Conservation (phyloP, 1,140 invertebrate genomes). For the Sesamia nonagrioides region DNA sequence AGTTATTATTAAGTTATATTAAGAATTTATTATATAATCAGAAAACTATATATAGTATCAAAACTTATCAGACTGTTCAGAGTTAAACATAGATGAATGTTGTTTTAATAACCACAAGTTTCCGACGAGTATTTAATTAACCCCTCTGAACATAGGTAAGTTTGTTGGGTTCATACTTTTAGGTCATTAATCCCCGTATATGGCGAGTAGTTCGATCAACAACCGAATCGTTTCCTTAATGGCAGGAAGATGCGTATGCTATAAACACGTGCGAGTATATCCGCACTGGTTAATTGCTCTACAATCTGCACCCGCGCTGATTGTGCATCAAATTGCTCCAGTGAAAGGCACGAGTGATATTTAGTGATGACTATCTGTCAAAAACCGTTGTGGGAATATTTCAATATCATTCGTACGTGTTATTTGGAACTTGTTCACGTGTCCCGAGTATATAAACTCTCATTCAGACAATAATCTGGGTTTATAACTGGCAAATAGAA, state of each 20-base stretch:
- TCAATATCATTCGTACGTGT: constrained; percentile 16
- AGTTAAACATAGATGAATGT: constrained; percentile 9
- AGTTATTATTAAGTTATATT: too few relatives aligned
- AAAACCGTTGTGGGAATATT: constrained; percentile 11
- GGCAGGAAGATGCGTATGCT: constrained; percentile 64
- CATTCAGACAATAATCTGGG: not conserved
- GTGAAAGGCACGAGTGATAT: constrained; percentile 55
- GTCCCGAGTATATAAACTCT: not conserved
- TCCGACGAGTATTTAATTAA: constrained; percentile 1
- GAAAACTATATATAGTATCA: not conserved
- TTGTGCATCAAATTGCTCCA: constrained; percentile 51
- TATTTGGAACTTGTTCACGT: not conserved
- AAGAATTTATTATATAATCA: not conserved
- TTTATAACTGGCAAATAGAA: not conserved
- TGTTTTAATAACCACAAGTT: constrained; percentile 14
- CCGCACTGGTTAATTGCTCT: constrained; percentile 63
- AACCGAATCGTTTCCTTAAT: constrained; percentile 62
- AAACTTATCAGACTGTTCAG: not conserved
- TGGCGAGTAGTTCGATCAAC: constrained; percentile 32
- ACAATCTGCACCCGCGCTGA: constrained; percentile 51
- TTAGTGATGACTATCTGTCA: constrained; percentile 31
- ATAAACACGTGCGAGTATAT: constrained; percentile 54
- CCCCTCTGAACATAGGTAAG: not conserved
- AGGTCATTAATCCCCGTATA: not conserved
- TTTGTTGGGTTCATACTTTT: not conserved